Evolutionary conservation across 2,888 invertebrate species (phyloP).

Genomic region (Lasioglossum marginatum): DNA sequence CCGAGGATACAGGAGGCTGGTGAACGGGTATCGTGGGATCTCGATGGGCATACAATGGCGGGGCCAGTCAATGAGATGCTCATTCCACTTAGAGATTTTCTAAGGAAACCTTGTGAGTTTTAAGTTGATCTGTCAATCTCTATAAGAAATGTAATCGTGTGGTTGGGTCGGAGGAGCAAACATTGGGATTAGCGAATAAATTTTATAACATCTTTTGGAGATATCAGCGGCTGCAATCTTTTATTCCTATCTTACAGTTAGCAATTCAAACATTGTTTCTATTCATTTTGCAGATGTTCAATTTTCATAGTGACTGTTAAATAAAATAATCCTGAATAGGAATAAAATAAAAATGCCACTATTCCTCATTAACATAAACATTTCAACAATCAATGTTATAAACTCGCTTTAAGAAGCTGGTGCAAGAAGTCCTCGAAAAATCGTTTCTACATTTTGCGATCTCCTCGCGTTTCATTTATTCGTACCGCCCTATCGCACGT

Average conservation of each 20-base stretch:
- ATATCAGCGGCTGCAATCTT: not conserved
- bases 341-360: not conserved
- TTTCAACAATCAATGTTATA: not conserved
- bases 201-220: not conserved
- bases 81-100: not conserved
- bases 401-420: not conserved
- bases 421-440: not conserved
- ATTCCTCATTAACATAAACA: not conserved
- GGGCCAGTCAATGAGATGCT: not conserved
- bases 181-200: not conserved
- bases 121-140: not conserved
- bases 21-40: constrained; percentile 12
- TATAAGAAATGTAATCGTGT: not conserved
- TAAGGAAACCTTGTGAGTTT: not conserved
- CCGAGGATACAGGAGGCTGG: not conserved
- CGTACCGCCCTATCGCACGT: not conserved
- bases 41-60: not conserved
- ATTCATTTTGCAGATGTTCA: no score
- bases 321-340: not conserved
- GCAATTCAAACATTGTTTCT: not conserved
- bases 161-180: not conserved
- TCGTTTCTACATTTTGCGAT: not conserved
- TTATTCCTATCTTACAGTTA: no score
- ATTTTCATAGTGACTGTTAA: no score
- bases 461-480: not conserved